These are phyloP conservation scores for Elanoides forficatus DNA, from an alignment of 2,113 vertebrate genomes.

Conservation along the genomic window DNA sequence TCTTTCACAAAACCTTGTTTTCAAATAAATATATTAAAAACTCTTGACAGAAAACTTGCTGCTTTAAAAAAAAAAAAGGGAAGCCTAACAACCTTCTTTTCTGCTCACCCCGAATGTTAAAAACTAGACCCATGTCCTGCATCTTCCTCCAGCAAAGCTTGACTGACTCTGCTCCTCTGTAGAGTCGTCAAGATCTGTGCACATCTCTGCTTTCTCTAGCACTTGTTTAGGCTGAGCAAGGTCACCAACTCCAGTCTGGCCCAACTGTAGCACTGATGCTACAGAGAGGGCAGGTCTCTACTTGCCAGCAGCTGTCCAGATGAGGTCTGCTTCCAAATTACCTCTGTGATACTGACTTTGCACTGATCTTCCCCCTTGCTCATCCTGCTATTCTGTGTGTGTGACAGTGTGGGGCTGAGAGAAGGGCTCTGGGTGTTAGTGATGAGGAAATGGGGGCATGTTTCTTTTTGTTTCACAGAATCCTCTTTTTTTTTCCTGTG, in stretches of 20 bases:
- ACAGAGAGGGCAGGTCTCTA: background rate
- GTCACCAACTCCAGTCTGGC: background rate
- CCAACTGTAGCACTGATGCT: background rate
- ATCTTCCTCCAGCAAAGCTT: background rate
- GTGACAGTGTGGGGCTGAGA: background rate
- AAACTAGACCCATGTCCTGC: background rate
- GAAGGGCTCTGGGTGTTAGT: background rate
- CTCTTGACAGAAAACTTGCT: slow-evolving; percentile 15
- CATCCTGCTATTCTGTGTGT: background rate
- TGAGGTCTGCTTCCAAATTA: background rate
- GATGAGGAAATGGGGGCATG: background rate
- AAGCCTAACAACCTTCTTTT: background rate
- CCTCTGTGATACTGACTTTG: background rate
- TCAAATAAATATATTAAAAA: slow-evolving; percentile 81
- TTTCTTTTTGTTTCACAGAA: background rate
- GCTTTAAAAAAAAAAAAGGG: background rate
- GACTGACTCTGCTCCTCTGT: background rate
- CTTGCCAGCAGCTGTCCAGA: background rate
- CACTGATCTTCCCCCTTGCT: background rate
- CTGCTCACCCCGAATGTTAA: accelerated
- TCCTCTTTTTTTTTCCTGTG: background rate
- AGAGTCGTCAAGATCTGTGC: background rate
- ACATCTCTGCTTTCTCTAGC: background rate
- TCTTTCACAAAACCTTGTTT: slow-evolving; percentile 76
- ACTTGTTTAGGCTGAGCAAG: background rate